Evolutionary conservation across 2,888 invertebrate genomes (phyloP).

Genomic region (Volucella inflata): DNA sequence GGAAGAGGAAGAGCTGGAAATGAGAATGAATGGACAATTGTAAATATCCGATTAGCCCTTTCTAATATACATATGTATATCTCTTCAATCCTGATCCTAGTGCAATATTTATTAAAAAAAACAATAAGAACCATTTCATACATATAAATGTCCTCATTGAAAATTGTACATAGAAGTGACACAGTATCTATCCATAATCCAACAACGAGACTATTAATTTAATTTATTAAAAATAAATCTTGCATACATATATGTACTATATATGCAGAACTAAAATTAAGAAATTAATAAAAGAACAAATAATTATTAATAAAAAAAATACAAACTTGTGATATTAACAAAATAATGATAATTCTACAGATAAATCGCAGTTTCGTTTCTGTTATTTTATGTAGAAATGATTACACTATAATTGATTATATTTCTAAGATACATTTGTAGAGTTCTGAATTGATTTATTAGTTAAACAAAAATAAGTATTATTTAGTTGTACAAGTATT

Average conservation of each 20-base stretch:
- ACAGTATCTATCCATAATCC: constrained; percentile 28
- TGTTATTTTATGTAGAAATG: background rate
- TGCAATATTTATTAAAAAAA: constrained; percentile 69
- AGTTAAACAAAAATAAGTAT: constrained; percentile 40
- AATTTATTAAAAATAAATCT: constrained; percentile 54
- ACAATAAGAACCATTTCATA: background rate
- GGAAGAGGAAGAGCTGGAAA: constrained; percentile 89
- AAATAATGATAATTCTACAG: constrained; percentile 48
- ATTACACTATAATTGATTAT: constrained; percentile 1
- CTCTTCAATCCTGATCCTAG: constrained; percentile 69
- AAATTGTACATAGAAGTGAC: constrained; percentile 43
- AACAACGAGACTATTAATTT: constrained; percentile 72
- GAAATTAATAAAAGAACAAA: constrained; percentile 18
- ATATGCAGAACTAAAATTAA: constrained; percentile 7
- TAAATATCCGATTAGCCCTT: constrained; percentile 63
- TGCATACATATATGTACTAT: constrained; percentile 14
- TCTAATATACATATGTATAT: background rate
- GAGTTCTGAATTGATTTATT: too few relatives aligned
- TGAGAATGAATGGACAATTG: constrained; percentile 84
- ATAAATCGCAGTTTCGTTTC: constrained; percentile 22
- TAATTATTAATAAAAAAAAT: constrained; percentile 18
- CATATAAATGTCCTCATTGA: background rate
- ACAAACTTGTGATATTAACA: constrained; percentile 72
- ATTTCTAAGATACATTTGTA: constrained; percentile 1
- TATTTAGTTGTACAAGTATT: constrained; percentile 55